Conservation (phyloP, 2,113 vertebrate species). For the Seriola rivoliana region DNA sequence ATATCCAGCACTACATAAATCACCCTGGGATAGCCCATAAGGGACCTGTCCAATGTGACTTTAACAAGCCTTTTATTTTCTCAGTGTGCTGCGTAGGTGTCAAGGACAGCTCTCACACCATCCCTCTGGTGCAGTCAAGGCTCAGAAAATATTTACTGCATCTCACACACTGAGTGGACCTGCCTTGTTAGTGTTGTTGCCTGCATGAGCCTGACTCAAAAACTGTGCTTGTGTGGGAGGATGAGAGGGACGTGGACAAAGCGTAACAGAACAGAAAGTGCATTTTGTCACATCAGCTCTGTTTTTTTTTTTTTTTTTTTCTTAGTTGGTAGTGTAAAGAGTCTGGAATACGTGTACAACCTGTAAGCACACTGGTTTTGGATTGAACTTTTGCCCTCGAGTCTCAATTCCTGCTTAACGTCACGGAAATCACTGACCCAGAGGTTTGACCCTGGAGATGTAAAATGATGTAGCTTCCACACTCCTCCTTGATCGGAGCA, state of each 20-base stretch:
- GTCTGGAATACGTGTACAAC: slow-evolving; percentile 13
- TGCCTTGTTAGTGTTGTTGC: slow-evolving; percentile 58
- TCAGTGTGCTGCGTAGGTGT: slow-evolving; percentile 61
- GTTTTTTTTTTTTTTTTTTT: neutral
- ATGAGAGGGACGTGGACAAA: slow-evolving; percentile 2
- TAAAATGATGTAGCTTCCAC: slow-evolving; percentile 34
- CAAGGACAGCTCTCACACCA: slow-evolving; percentile 68
- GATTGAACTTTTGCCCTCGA: slow-evolving; percentile 29
- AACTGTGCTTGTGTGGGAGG: slow-evolving; percentile 36
- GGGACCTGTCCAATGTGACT: slow-evolving; percentile 62
- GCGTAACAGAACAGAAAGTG: neutral
- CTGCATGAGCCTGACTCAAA: slow-evolving; percentile 28
- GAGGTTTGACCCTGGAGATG: slow-evolving; percentile 40
- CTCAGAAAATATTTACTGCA: slow-evolving; percentile 83
- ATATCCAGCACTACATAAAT: slow-evolving; percentile 39
- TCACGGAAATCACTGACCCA: slow-evolving; percentile 73
- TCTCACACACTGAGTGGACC: slow-evolving; percentile 57
- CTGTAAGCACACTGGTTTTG: slow-evolving; percentile 19
- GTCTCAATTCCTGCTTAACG: slow-evolving; percentile 37
- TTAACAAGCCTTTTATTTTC: slow-evolving; percentile 73
- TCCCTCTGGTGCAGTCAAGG: slow-evolving; percentile 79
- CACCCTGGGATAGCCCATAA: slow-evolving; percentile 42
- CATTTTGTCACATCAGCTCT: slow-evolving; percentile 1
- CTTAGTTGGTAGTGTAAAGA: neutral
- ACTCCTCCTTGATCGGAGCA: slow-evolving; percentile 54